Percentiles rank a stretch among this genome's conserved stretches.
These are phyloP conservation scores for Tethya wilhelma DNA, from an alignment of 37 sponge, comb jelly and placozoan species.

Conservation along the genomic window DNA sequence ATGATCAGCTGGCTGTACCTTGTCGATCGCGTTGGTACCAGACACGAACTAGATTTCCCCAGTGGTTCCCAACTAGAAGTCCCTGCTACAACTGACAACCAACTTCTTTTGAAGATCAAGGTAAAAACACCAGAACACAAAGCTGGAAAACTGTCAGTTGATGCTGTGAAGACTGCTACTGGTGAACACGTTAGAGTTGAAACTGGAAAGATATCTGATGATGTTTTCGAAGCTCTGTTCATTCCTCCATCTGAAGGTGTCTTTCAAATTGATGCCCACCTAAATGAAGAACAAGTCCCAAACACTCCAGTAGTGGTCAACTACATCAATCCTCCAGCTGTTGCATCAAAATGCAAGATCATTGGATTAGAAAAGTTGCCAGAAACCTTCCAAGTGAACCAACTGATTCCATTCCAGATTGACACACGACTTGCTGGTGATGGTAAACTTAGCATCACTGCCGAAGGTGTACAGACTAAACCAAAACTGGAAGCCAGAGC, in stretches of 20 bases:
- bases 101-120: constrained; percentile 5
- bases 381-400: constrained; percentile 20
- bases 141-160: constrained; percentile 4
- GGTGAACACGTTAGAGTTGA: neutral
- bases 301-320: constrained; percentile 53
- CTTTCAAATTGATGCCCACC: constrained; percentile 38
- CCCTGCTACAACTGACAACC: constrained; percentile 12
- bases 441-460: constrained; percentile 38
- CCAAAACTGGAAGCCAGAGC: constrained; percentile 21
- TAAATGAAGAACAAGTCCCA: constrained; percentile 40
- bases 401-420: constrained; percentile 38
- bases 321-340: constrained; percentile 24
- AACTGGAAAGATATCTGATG: constrained; percentile 13
- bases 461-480: constrained; percentile 24
- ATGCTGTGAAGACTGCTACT: constrained; percentile 2
- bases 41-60: neutral
- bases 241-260: constrained; percentile 34
- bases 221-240: constrained; percentile 46
- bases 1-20: constrained; percentile 24
- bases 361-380: constrained; percentile 46
- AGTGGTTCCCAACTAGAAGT: neutral
- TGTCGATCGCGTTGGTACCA: neutral
- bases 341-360: constrained; percentile 52
- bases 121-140: constrained; percentile 14
- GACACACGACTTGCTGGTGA: constrained; percentile 76